Percentiles rank a stretch among this genome's conserved stretches.
Evolutionary conservation across 1,140 invertebrate species (phyloP).

Genomic region (Saxidomus purpurata): DNA sequence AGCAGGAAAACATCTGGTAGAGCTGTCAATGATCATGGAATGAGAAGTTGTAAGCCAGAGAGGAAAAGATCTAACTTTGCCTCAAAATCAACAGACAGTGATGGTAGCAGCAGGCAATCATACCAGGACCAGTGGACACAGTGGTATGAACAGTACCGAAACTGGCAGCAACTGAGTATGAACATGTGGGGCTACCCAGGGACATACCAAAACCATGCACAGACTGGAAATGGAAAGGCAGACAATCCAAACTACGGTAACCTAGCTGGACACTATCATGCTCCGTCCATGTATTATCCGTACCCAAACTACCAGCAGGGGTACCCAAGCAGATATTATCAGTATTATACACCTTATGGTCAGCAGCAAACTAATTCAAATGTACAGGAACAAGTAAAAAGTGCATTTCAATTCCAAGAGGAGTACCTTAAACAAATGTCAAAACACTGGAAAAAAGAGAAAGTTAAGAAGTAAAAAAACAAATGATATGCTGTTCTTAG

Average conservation of each 20-base stretch:
- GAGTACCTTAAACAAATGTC: slow-evolving; percentile 33
- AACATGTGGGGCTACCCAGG: background rate
- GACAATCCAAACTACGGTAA: background rate
- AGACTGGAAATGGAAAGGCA: background rate
- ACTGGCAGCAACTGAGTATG: background rate
- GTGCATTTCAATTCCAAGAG: background rate
- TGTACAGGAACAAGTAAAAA: background rate
- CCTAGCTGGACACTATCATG: background rate
- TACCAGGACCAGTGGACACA: slow-evolving; percentile 24
- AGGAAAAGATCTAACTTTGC: background rate
- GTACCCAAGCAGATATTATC: background rate
- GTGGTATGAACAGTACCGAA: slow-evolving; percentile 1
- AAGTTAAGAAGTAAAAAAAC: background rate
- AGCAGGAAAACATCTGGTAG: background rate
- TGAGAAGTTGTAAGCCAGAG: too few species aligned
- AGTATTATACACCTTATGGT: too few species aligned
- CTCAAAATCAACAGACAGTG: background rate
- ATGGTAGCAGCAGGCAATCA: background rate
- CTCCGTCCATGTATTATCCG: background rate
- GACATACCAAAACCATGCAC: background rate
- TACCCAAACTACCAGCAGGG: background rate
- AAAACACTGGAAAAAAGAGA: background rate
- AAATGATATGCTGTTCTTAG: too few species aligned
- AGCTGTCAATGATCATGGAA: background rate
- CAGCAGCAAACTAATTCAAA: background rate